Evolutionary conservation across 1,140 invertebrate genomes (phyloP).

Genomic region (Batillaria attramentaria): DNA sequence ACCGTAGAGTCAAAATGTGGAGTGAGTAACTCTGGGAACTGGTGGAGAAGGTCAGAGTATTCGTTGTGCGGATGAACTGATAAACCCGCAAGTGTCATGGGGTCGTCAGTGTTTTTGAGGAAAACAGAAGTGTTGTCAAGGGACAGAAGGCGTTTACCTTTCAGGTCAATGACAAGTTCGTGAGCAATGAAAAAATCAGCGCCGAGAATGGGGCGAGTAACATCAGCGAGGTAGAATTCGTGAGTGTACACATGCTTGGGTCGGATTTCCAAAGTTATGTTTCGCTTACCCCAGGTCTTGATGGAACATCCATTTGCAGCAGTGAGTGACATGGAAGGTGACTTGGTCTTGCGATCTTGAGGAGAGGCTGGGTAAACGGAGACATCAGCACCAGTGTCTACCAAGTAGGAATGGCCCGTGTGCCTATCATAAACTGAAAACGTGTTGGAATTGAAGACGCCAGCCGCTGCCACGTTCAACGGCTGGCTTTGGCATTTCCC

Average conservation of each 20-base stretch:
- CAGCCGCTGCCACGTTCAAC: conserved; percentile 12
- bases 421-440: conserved; percentile 15
- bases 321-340: background rate
- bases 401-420: conserved; percentile 2
- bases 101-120: background rate
- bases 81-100: background rate
- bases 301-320: conserved; percentile 15
- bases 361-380: conserved; percentile 8
- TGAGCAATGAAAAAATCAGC: conserved; percentile 25
- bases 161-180: conserved; percentile 2
- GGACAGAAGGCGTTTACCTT: background rate
- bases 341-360: background rate
- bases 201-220: conserved; percentile 15
- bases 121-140: background rate
- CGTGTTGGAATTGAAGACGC: conserved; percentile 7
- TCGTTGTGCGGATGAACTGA: background rate
- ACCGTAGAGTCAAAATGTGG: conserved; percentile 11
- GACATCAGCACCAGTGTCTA: conserved; percentile 14
- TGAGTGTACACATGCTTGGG: background rate
- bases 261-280: background rate
- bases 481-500: conserved; percentile 11
- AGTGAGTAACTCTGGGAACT: conserved; percentile 9
- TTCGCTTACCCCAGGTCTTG: background rate
- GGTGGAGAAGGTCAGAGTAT: background rate
- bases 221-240: conserved; percentile 18